Evolutionary conservation across 1,140 invertebrate genomes (phyloP).

Genomic region (Anastrepha obliqua): DNA sequence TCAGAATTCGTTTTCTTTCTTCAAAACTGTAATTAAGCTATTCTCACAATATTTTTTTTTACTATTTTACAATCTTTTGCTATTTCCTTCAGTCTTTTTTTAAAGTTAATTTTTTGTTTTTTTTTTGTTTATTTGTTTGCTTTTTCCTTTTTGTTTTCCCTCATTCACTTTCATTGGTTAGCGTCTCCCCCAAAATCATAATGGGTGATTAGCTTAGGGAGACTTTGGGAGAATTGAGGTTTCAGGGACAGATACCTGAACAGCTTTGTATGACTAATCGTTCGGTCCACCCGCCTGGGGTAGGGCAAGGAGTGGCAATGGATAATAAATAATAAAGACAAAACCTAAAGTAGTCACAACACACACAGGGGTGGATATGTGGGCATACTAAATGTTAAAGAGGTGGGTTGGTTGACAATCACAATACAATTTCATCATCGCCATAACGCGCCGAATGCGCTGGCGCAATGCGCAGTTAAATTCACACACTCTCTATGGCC

Average conservation of each 20-base stretch:
- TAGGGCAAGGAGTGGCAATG: neutral
- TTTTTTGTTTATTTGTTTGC: too few species aligned
- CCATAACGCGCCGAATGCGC: neutral
- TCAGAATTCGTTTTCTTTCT: too few species aligned
- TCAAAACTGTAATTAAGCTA: too few species aligned
- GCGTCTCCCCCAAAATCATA: neutral
- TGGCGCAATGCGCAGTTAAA: constrained; percentile 7
- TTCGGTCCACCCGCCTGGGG: neutral
- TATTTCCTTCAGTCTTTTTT: too few species aligned
- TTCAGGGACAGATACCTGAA: neutral
- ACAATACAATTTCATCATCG: neutral
- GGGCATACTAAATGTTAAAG: neutral
- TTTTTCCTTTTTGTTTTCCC: too few species aligned
- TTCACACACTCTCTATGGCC: neutral
- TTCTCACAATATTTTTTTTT: too few species aligned
- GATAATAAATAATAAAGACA: neutral
- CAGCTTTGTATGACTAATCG: constrained; percentile 11
- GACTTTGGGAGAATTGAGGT: too few species aligned
- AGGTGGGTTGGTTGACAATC: neutral
- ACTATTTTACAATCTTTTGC: too few species aligned
- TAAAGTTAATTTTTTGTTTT: too few species aligned
- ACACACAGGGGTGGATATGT: neutral
- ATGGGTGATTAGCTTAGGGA: too few species aligned
- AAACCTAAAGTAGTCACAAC: neutral
- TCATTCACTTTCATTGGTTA: too few species aligned